Percentiles rank a stretch among this genome's conserved stretches.
These are phyloP conservation scores for Danio albolineatus DNA, from an alignment of 2,797 vertebrate species.

Conservation along the genomic window DNA sequence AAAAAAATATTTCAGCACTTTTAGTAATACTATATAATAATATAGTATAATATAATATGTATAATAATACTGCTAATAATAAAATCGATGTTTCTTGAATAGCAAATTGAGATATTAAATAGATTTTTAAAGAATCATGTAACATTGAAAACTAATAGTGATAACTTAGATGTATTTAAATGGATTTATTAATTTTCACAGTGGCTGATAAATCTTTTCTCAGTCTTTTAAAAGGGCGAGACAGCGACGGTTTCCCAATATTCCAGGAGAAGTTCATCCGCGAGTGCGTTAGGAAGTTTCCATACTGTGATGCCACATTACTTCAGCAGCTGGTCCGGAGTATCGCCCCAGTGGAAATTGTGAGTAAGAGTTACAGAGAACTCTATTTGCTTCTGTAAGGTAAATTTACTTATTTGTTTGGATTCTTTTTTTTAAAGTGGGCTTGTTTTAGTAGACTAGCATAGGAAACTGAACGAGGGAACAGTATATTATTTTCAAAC, in stretches of 20 bases:
- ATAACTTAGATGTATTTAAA: background rate
- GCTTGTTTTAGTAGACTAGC: too few species aligned
- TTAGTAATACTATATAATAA: too few species aligned
- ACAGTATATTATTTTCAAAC: too few species aligned
- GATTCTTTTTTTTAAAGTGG: too few species aligned
- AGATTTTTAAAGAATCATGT: background rate
- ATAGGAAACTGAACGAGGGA: too few species aligned
- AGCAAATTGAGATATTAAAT: background rate
- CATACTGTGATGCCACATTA: conserved; percentile 92
- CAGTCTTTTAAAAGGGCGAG: conserved; percentile 93
- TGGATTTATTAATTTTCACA: too few species aligned
- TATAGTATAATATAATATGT: too few species aligned
- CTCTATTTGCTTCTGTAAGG: conserved; percentile 1
- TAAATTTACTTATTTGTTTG: too few species aligned
- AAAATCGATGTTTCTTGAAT: background rate
- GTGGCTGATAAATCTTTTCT: background rate
- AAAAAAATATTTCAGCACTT: too few species aligned
- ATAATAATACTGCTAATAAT: too few species aligned
- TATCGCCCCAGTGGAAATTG: conserved; percentile 95
- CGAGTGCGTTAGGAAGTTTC: conserved; percentile 95
- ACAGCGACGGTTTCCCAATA: conserved; percentile 89
- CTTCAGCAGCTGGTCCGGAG: conserved; percentile 98
- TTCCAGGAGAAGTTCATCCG: conserved; percentile 95
- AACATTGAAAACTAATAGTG: background rate
- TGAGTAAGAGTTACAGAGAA: conserved; percentile 74